A percentile compares a stretch with the other conserved stretches of the same genome.
These are phyloP conservation scores for Tetragonula carbonaria DNA, from an alignment of 2,888 invertebrate species.

Conservation along the genomic window DNA sequence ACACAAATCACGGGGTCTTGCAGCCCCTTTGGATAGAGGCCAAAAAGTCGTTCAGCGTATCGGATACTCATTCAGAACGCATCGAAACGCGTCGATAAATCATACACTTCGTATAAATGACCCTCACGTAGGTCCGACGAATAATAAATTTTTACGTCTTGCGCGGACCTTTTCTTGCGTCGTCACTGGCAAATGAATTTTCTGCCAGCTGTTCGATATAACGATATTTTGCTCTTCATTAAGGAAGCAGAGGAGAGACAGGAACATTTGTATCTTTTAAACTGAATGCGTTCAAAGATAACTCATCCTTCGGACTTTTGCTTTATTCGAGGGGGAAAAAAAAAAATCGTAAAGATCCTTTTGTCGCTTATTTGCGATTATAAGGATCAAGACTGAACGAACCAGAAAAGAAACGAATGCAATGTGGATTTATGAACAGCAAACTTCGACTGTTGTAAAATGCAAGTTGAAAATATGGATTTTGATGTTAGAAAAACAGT, in stretches of 20 bases:
- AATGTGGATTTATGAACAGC: background rate
- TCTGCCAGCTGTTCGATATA: conserved; percentile 30
- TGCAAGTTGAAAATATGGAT: background rate
- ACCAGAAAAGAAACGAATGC: background rate
- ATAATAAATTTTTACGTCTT: conserved; percentile 53
- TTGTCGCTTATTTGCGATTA: background rate
- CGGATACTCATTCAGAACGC: conserved; percentile 51
- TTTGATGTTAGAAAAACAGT: background rate
- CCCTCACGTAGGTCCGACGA: conserved; percentile 48
- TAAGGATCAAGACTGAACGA: background rate
- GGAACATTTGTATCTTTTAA: conserved; percentile 16
- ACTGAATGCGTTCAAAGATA: background rate
- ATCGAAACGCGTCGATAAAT: conserved; percentile 56
- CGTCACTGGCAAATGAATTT: conserved; percentile 32
- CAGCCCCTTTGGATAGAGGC: conserved; percentile 39
- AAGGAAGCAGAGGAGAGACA: background rate
- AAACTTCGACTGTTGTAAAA: background rate
- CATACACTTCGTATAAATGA: conserved; percentile 57
- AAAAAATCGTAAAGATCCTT: background rate
- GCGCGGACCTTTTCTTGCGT: conserved; percentile 30
- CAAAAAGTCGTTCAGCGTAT: conserved; percentile 60
- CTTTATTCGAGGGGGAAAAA: background rate
- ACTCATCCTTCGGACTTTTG: background rate
- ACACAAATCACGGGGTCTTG: conserved; percentile 58
- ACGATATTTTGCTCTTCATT: conserved; percentile 19